These are phyloP conservation scores for Rhodophaea formosa DNA, from an alignment of 2,888 invertebrate genomes.

Conservation along the genomic window DNA sequence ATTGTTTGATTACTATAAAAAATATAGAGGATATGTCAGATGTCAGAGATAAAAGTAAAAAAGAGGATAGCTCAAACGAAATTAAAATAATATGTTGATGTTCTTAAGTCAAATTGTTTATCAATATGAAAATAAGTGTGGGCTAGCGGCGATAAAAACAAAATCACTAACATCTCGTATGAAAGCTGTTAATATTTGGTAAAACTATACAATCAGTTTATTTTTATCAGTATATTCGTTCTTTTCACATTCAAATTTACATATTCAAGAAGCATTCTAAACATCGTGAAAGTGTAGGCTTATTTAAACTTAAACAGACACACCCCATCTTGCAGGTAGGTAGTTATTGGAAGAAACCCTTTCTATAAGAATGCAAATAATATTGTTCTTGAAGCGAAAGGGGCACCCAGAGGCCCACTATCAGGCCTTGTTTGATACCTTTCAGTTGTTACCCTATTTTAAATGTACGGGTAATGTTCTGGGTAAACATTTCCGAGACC, in stretches of 20 bases:
- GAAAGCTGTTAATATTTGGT: too few species aligned
- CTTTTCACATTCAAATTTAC: background rate
- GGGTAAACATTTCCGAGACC: constrained; percentile 36
- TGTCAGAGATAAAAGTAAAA: too few species aligned
- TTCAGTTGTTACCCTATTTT: constrained; percentile 34
- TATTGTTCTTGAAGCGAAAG: constrained; percentile 46
- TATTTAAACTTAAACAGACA: background rate
- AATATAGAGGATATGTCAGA: too few species aligned
- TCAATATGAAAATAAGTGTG: too few species aligned
- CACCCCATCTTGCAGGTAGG: constrained; percentile 12
- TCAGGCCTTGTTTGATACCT: constrained; percentile 37
- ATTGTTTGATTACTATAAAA: too few species aligned
- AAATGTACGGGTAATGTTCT: constrained; percentile 36
- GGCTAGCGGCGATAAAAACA: too few species aligned
- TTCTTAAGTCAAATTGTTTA: too few species aligned
- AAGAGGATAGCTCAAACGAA: too few species aligned
- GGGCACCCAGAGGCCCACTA: constrained; percentile 48
- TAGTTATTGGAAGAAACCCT: constrained; percentile 45
- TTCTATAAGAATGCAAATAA: constrained; percentile 59
- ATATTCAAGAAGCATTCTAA: background rate
- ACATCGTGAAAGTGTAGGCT: background rate
- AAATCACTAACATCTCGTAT: too few species aligned
- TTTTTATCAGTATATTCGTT: too few species aligned
- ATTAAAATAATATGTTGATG: too few species aligned
- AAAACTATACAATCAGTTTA: too few species aligned